Evolutionary conservation across 2,888 invertebrate species (phyloP).

Genomic region (Heteromurus nitidus): DNA sequence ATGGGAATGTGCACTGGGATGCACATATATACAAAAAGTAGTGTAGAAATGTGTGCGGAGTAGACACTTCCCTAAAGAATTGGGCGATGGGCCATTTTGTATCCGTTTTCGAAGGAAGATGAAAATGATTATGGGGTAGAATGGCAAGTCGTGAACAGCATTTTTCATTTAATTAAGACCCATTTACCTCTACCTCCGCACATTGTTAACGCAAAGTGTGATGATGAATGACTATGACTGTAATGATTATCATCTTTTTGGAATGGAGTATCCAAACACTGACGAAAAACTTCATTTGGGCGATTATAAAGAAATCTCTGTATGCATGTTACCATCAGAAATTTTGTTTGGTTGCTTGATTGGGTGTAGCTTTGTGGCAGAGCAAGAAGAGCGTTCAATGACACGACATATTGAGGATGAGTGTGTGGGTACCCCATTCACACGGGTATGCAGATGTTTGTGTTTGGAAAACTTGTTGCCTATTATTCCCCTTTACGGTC

Average conservation of each 20-base stretch:
- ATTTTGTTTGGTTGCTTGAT: not conserved
- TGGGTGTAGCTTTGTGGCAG: not conserved
- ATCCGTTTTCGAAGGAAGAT: slow-evolving; percentile 43
- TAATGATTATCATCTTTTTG: not conserved
- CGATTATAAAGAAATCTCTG: too few species aligned
- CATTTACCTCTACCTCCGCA: slow-evolving; percentile 3
- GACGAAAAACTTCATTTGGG: too few species aligned
- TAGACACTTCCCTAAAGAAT: slow-evolving; percentile 38
- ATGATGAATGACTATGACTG: not conserved
- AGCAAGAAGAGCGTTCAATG: slow-evolving; percentile 44
- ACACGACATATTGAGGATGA: slow-evolving; percentile 36
- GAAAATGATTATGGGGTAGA: slow-evolving; percentile 17
- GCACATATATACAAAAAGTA: too few species aligned
- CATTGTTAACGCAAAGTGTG: not conserved
- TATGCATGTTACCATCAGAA: too few species aligned
- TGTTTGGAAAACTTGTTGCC: not conserved
- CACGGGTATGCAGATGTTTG: slow-evolving; percentile 25
- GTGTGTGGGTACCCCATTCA: too few species aligned
- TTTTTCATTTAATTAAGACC: slow-evolving; percentile 13
- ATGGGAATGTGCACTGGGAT: too few species aligned
- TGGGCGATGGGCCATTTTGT: slow-evolving; percentile 47
- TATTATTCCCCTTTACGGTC: slow-evolving; percentile 16
- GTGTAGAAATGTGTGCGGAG: too few species aligned
- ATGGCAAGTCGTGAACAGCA: slow-evolving; percentile 14
- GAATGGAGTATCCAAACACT: too few species aligned